Evolutionary conservation across 64 coral and sea anemone genomes (phyloP), one percentile per base, ranked within the genome.

Genomic region (Pocillopora verrucosa): DNA sequence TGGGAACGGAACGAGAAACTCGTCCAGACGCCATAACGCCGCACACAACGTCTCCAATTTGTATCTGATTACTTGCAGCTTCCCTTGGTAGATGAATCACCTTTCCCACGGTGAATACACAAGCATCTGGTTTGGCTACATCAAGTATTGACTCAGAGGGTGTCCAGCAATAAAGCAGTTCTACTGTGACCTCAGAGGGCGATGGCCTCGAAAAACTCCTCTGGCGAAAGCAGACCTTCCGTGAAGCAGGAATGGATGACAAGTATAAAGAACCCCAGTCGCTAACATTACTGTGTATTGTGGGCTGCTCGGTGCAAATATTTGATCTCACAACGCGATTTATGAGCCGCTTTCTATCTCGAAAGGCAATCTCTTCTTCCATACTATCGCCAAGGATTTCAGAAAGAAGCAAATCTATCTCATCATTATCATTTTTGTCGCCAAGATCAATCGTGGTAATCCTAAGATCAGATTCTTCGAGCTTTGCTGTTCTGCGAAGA

Each of bases 361-460:
- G 37, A 63, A 84, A 83, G 58, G 79, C 79, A 1, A 91, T 1
- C 30, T 91, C 89, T 51, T 83, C 80, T 76, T 84, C 89, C 25
- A n/a, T 22, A 67, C 16, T 61, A 1, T 58, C 63, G 56, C 45
- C 13, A 10, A 76, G 56, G 4, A 91, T 11, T 5, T 91, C 74
- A 13, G 60, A 15, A 16, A 83, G 5, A 13, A 91, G 36, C 16
- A n/a, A 15, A 35, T 62, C 60, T 16, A 84, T 34, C 84, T 91
- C 89, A 2, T 11, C 0, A 14, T 15, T 5, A 62, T 80, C 67
- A 2, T 25, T 68, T 74, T 58, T 56, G 16, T 58, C 35, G 69
- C 56, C 60, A 0, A 91, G 73, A 59, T 91, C 89, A 56, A 91
- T 35, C n/a, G 68, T 45, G n/a, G 56, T 84, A 22, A 91, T 56